Evolutionary conservation across 2,797 vertebrate species (phyloP).

Genomic region (Brachyalestes nurse): DNA sequence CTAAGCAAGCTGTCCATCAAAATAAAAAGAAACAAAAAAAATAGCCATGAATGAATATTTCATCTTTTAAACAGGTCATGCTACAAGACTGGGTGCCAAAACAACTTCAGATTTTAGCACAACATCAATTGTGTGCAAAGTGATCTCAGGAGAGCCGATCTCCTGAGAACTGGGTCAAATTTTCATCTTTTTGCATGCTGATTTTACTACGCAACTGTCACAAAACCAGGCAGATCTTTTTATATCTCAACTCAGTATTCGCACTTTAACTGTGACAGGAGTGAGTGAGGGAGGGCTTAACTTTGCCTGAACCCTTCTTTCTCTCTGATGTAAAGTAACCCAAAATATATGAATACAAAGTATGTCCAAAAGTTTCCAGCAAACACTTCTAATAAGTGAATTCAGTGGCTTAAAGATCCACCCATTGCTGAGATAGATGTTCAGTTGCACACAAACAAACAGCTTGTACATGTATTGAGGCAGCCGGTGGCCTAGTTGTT

Average conservation of each 20-base stretch:
- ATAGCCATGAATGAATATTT: background rate
- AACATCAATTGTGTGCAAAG: background rate
- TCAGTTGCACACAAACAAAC: no score
- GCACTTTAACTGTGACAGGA: background rate
- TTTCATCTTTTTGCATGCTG: background rate
- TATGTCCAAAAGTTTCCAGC: no score
- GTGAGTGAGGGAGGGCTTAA: background rate
- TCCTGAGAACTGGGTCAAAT: background rate
- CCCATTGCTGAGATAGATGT: no score
- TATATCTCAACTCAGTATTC: background rate
- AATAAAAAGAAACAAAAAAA: background rate
- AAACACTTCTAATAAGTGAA: no score
- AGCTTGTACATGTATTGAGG: no score
- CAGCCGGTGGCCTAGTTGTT: no score
- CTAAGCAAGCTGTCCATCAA: background rate
- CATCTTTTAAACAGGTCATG: background rate
- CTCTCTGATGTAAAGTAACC: no score
- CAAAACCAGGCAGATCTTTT: background rate
- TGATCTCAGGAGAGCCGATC: background rate
- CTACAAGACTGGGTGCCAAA: background rate
- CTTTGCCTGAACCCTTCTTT: background rate
- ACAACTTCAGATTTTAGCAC: slow-evolving; percentile 1
- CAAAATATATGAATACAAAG: no score
- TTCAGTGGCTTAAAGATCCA: no score
- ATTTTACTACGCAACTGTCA: background rate